Percentiles rank a stretch among this genome's conserved stretches.
These are phyloP conservation scores for Leptinotarsa undecemlineata DNA, from an alignment of 1,140 invertebrate species.

Conservation along the genomic window DNA sequence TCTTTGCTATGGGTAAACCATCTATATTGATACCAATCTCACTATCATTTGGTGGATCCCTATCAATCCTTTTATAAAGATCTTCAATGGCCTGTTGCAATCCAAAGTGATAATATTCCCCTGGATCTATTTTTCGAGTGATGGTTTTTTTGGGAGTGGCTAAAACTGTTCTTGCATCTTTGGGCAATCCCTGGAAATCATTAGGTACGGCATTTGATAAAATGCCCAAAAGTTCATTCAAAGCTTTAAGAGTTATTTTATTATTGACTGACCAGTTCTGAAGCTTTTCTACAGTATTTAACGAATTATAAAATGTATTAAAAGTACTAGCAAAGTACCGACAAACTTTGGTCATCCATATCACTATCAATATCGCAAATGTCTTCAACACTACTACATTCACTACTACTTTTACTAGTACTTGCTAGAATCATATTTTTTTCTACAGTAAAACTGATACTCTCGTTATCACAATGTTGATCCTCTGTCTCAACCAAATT, in stretches of 20 bases:
- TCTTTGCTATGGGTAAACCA: conserved; percentile 19
- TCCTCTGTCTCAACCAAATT: background rate
- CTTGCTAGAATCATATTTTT: background rate
- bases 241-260: conserved; percentile 15
- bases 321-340: background rate
- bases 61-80: background rate
- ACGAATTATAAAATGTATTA: background rate
- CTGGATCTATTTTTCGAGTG: background rate
- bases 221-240: conserved; percentile 19
- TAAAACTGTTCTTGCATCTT: conserved; percentile 19
- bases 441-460: background rate
- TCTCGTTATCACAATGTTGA: background rate
- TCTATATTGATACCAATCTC: conserved; percentile 25
- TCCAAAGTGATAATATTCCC: conserved; percentile 18
- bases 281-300: conserved; percentile 9
- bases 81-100: background rate
- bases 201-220: background rate
- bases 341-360: background rate
- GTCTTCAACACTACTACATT: background rate
- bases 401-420: conserved; percentile 6
- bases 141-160: background rate
- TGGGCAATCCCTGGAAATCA: conserved; percentile 12
- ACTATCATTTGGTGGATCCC: background rate
- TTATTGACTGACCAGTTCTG: conserved; percentile 11
- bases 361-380: background rate